Conservation (phyloP, 2,113 vertebrate genomes). For the Capricornis sumatraensis region DNA sequence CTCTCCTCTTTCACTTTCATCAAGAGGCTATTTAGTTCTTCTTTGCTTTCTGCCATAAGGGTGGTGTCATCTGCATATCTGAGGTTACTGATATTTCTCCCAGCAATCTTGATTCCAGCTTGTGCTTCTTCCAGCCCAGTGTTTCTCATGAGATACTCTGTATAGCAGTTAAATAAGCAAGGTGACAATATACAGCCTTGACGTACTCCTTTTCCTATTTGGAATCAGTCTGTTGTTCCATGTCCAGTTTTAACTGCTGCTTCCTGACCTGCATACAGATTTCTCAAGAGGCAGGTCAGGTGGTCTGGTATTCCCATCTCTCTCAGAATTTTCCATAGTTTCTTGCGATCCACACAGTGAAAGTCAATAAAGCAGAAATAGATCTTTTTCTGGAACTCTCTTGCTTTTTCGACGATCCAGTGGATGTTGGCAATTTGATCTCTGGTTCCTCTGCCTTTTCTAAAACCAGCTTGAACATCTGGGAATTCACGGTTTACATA, state of each 20-base stretch:
- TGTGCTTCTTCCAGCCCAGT: not conserved
- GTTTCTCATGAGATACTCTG: not conserved
- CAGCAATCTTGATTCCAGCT: not conserved
- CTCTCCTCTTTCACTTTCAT: not conserved
- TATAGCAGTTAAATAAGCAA: not conserved
- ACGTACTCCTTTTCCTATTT: not conserved
- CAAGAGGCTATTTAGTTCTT: not conserved
- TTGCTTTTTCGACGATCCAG: no score
- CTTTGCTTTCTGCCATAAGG: not conserved
- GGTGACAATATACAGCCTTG: not conserved
- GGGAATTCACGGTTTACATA: not conserved
- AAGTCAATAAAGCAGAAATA: not conserved
- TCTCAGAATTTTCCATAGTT: no score
- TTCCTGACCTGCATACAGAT: not conserved
- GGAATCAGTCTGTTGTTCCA: not conserved
- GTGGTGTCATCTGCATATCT: not conserved
- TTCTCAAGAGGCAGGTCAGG: not conserved
- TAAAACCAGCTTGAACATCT: not conserved
- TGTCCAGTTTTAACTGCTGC: not conserved
- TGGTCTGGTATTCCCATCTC: no score
- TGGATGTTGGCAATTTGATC: not conserved
- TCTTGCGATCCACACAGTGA: no score
- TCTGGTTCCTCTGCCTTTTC: not conserved
- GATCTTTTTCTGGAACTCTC: not conserved
- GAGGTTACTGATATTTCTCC: not conserved